Evolutionary conservation across 2,113 vertebrate genomes (phyloP), one percentile per base, ranked within the genome.

Genomic region (Solea solea): DNA sequence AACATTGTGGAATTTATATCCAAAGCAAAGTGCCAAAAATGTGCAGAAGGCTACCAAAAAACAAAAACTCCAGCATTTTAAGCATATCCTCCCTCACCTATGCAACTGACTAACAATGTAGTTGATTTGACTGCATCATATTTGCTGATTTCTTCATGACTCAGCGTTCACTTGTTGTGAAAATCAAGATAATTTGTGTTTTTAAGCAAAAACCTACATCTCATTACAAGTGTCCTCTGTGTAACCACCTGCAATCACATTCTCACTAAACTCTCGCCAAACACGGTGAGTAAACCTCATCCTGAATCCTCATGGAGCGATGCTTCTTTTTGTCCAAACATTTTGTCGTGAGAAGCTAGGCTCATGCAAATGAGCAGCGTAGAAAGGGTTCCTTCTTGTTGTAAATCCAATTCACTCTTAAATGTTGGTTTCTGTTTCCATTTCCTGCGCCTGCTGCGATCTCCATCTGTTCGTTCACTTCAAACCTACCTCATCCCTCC

Each of bases 381-480:
- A 15, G n/a, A 21, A n/a, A 42, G 27, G 27, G 15, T 49, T 45
- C 16, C 39, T 1, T 63, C 8, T 44, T 8, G 27, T 62, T 5
- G 41, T 60, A 64, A 1, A 40, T 44, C 62, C 25, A 52, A 2
- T 10, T 49, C 39, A 25, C 5, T 14, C 41, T 8, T 58, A 34
- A 34, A 34, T 64, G 7, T 27, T 34, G 50, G 39, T 69, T 27
- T 28, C 40, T 48, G 8, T 14, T 69, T 62, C 2, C 14, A 50
- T 34, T 60, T 50, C 60, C 39, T 78, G 28, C n/a, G 42, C 15
- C 40, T 70, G 49, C 21, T 64, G 58, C 58, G 45, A 66, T 79
- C 77, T 81, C 69, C 80, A 78, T 76, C 72, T 77, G 72, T 52
- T 73, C n/a, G 4, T 48, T 21, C 48, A 25, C 58, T 15, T 75